phyloP scores from a whole-genome alignment of 2,797 vertebrate genomes.

The Gymnoscopelus microlampas region DNA sequence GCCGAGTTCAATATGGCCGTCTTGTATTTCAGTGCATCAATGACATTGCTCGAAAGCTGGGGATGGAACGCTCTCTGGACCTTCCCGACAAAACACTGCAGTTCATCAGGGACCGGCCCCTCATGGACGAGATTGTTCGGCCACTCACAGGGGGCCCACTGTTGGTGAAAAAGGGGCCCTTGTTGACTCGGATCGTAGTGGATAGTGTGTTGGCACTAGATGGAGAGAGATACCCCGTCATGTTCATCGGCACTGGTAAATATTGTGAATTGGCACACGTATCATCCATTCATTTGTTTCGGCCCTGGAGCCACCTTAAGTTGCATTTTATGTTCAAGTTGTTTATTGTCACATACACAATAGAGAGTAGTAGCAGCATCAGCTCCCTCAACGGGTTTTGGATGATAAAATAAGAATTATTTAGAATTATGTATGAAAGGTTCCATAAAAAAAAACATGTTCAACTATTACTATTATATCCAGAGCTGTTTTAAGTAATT shows the following conservation, averaged over 20 bases:
- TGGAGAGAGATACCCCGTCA: constrained; percentile 65
- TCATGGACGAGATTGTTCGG: constrained; percentile 77
- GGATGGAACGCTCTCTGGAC: constrained; percentile 75
- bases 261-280: background rate
- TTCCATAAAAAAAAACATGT: too few relatives aligned
- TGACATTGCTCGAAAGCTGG: constrained; percentile 57
- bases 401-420: too few relatives aligned
- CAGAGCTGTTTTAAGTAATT: too few relatives aligned
- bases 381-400: too few relatives aligned
- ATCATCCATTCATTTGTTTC: too few relatives aligned
- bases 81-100: constrained; percentile 82
- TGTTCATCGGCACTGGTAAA: constrained; percentile 85
- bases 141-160: constrained; percentile 67
- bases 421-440: too few relatives aligned
- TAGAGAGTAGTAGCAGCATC: too few relatives aligned
- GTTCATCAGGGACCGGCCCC: constrained; percentile 80
- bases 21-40: constrained; percentile 74
- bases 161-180: constrained; percentile 74
- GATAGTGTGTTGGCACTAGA: constrained; percentile 74
- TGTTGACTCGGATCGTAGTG: constrained; percentile 77
- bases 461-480: too few relatives aligned
- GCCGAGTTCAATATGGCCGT: background rate
- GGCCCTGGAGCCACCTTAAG: too few relatives aligned
- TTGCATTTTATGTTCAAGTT: too few relatives aligned
- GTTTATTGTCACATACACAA: too few relatives aligned